Evolutionary conservation across 30 jellyfish, hydroid and myxozoan genomes (phyloP).

Genomic region (Hydra vulgaris): DNA sequence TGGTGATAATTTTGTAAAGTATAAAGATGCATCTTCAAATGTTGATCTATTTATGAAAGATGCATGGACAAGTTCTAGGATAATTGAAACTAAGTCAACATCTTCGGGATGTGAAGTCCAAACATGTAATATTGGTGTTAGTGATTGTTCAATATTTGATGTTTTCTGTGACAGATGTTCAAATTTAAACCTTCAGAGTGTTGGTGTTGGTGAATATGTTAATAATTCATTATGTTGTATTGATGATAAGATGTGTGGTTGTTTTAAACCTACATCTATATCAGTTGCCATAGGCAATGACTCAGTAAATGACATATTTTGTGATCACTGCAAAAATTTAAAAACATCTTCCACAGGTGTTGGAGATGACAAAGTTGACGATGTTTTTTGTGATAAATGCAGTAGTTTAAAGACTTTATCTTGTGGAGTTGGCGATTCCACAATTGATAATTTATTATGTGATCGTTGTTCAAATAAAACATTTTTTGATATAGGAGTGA

Average conservation of each 20-base stretch:
- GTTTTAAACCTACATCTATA: slow-evolving; percentile 34
- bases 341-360: slow-evolving; percentile 40
- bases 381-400: slow-evolving; percentile 57
- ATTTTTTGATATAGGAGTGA: slow-evolving; percentile 39
- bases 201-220: slow-evolving; percentile 46
- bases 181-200: neutral
- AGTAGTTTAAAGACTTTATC: neutral
- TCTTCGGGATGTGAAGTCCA: slow-evolving; percentile 2
- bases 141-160: slow-evolving; percentile 45
- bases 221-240: slow-evolving; percentile 36
- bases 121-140: slow-evolving; percentile 52
- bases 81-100: neutral
- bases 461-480: slow-evolving; percentile 58
- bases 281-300: slow-evolving; percentile 46
- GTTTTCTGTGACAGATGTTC: slow-evolving; percentile 52
- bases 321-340: slow-evolving; percentile 57
- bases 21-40: slow-evolving; percentile 21
- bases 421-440: slow-evolving; percentile 44
- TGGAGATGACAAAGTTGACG: slow-evolving; percentile 47
- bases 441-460: slow-evolving; percentile 41
- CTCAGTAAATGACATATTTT: slow-evolving; percentile 32
- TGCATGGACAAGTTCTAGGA: slow-evolving; percentile 20
- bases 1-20: slow-evolving; percentile 53
- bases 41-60: neutral
- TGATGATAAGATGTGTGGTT: slow-evolving; percentile 65